Base-by-base conservation (phyloP, 2,888 invertebrate species). In the Platerodrilus igneus region DNA sequence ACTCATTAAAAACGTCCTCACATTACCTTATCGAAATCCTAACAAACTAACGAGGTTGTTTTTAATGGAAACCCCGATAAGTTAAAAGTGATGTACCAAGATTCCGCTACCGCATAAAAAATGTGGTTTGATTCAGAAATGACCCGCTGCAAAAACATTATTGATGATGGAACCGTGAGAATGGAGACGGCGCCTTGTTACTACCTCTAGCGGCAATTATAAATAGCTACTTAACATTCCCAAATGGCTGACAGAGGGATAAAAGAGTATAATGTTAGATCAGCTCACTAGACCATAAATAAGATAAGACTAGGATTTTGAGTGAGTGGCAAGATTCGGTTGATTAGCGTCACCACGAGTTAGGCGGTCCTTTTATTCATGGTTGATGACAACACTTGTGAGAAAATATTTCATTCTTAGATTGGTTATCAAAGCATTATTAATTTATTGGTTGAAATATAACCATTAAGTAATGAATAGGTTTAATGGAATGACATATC, bases 181-280 rank as follows among this genome's bases (percentile, higher is more conserved):
- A 60, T 55, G 47, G 46, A 49, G 48, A 40, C 53, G 58, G 58
- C 58, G 52, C 55, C 55, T n/a, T n/a, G 52, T 41, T 50, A 53
- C 53, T 56, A 52, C 57, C 56, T 55, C 51, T 51, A 47, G 53
- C 56, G 58, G 56, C 62, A 63, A 63, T 63, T 63, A 63, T 63
- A 64, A 64, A 63, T 63, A 61, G 60, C 63, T 63, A 64, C 63
- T 63, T 63, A 64, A 63, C 61, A 64, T 65, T 63, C 62, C 58
- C 60, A 48, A 61, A 61, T 59, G 51, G 57, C 59, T 59, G 58
- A 55, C 57, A 55, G 53, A 48, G 46, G 58, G 62, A 62, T 64
- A 64, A 62, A 58, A 52, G 51, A 52, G 59, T 52, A 50, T 51
- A 47, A 51, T 50, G 63, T 61, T 63, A 63, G 64, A 66, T 63